phyloP scores from a whole-genome alignment of 1,140 invertebrate genomes.

The Penaeus indicus region DNA sequence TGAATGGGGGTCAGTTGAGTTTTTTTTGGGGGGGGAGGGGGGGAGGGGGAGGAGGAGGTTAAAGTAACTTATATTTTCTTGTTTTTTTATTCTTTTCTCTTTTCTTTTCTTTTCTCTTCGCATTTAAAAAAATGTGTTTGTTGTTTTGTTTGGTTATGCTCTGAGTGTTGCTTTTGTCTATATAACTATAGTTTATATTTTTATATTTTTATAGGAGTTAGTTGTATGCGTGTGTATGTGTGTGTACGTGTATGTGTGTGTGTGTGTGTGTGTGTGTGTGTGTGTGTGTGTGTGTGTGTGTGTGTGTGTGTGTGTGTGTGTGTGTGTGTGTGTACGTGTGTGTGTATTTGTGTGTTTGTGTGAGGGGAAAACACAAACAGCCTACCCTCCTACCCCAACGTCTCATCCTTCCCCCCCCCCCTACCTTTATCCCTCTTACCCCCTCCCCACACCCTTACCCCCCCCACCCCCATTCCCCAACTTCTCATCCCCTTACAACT shows the following conservation, averaged over 20 bases:
- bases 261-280: conserved; percentile 51
- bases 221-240: neutral
- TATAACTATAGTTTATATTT: neutral
- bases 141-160: neutral
- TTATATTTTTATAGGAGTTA: neutral
- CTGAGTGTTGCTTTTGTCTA: neutral
- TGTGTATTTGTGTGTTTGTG: conserved; percentile 43
- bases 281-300: conserved; percentile 42
- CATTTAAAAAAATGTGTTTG: neutral
- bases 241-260: conserved; percentile 40
- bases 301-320: conserved; percentile 32
- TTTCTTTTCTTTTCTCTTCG: neutral
- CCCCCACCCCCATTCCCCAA: neutral
- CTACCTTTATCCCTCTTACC: neutral
- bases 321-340: conserved; percentile 42
- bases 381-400: neutral
- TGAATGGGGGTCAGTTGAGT: too few species aligned
- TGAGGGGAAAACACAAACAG: neutral
- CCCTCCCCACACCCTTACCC: neutral
- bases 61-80: too few species aligned
- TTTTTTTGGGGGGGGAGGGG: too few species aligned
- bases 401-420: neutral
- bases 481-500: neutral
- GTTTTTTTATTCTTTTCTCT: too few species aligned
- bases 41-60: too few species aligned